A percentile compares a stretch with the other conserved stretches of the same genome.
Evolutionary conservation across 2,888 invertebrate species (phyloP).

Genomic region (Stenichneumon culpator): DNA sequence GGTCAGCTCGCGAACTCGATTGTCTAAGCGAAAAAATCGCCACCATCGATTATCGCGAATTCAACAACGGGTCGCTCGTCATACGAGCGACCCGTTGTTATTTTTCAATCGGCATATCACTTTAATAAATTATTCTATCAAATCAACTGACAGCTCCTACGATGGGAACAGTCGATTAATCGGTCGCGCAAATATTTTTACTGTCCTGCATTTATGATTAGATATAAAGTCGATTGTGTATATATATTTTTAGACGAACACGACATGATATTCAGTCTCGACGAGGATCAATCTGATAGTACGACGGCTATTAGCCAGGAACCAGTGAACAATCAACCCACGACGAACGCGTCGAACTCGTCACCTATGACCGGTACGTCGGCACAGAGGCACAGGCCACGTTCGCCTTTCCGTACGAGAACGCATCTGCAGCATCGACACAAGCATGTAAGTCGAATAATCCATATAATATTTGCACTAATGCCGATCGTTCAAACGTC

Average conservation of each 20-base stretch:
- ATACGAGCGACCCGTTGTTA: no score
- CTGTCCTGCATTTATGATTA: not conserved
- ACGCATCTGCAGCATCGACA: constrained; percentile 78
- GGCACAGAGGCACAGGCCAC: constrained; percentile 86
- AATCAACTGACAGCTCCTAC: no score
- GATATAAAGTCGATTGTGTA: not conserved
- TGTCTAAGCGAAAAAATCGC: no score
- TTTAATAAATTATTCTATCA: no score
- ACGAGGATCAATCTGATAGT: constrained; percentile 89
- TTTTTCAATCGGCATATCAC: no score
- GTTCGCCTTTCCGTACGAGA: constrained; percentile 86
- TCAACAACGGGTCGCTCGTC: no score
- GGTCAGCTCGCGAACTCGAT: no score
- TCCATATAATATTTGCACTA: not conserved
- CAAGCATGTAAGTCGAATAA: constrained; percentile 78
- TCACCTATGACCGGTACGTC: constrained; percentile 77
- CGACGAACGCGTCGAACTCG: constrained; percentile 66
- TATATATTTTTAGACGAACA: constrained; percentile 86
- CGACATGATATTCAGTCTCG: constrained; percentile 94
- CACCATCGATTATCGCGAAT: no score
- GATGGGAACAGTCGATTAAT: no score
- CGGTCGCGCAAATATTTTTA: not conserved
- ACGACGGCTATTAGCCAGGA: constrained; percentile 50
- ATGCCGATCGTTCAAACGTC: not conserved
- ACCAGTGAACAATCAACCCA: constrained; percentile 44